A percentile compares a stretch with the other conserved stretches of the same genome.
phyloP scores from a whole-genome alignment of 2,113 vertebrate species.

The Paramormyrops kingsleyae region DNA sequence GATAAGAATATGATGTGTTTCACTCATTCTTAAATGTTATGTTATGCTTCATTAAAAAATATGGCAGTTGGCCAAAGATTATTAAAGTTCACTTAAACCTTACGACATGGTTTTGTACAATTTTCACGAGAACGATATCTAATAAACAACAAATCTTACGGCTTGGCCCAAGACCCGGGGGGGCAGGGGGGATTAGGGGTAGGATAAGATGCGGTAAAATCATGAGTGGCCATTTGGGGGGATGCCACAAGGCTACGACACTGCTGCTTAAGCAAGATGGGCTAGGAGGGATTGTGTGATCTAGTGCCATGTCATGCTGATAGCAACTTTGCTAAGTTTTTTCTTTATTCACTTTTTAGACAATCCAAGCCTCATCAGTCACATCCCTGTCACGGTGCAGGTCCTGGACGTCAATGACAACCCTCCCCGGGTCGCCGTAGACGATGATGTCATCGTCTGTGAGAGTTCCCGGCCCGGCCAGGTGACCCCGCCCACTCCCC shows the following conservation, averaged over 20 bases:
- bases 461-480: constrained; percentile 78
- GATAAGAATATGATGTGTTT: background rate
- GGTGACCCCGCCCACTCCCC: constrained; percentile 49
- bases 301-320: background rate
- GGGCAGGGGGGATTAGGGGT: background rate
- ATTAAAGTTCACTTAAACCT: background rate
- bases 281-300: background rate
- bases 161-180: background rate
- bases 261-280: background rate
- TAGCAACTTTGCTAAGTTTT: background rate
- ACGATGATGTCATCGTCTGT: constrained; percentile 76
- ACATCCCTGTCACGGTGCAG: constrained; percentile 73
- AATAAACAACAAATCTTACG: background rate
- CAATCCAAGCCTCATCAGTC: constrained; percentile 72
- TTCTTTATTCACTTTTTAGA: constrained; percentile 52
- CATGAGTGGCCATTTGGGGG: background rate
- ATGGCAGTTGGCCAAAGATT: background rate
- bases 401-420: constrained; percentile 89
- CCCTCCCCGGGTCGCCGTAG: constrained; percentile 67
- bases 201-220: background rate
- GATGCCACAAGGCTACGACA: background rate
- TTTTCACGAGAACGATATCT: background rate
- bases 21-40: background rate
- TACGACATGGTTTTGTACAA: background rate
- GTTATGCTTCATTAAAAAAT: background rate